Percentiles rank a stretch among this genome's conserved stretches.
Evolutionary conservation across 2,113 vertebrate species (phyloP).

Genomic region (Rhegmatorhina hoffmannsi): DNA sequence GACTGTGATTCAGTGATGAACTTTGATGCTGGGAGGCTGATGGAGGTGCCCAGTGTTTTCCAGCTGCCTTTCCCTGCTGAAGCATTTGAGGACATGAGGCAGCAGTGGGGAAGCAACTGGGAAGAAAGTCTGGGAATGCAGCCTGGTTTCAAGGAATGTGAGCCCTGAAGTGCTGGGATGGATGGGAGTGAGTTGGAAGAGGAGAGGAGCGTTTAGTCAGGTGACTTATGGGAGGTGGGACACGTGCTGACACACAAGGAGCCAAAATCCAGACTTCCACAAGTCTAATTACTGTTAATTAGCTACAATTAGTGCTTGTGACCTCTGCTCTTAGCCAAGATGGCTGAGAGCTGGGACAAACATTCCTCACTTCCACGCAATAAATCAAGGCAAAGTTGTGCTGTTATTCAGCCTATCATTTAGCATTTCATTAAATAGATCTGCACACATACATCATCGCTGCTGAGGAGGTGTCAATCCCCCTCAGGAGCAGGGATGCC

Average conservation of each 20-base stretch:
- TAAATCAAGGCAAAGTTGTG: constrained; percentile 53
- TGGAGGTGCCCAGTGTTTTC: neutral
- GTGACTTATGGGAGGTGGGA: neutral
- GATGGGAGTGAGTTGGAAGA: neutral
- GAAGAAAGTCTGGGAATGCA: neutral
- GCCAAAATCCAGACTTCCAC: neutral
- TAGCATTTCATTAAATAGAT: constrained; percentile 45
- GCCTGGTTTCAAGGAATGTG: neutral
- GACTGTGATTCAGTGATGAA: neutral
- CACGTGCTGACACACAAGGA: neutral
- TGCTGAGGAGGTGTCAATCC: neutral
- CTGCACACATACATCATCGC: neutral
- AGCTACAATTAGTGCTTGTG: neutral
- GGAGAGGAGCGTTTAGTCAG: neutral
- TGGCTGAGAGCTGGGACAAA: constrained; percentile 41
- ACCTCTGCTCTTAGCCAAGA: constrained; percentile 39
- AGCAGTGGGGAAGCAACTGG: neutral
- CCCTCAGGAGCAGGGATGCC: neutral
- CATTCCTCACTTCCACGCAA: neutral
- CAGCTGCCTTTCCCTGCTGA: neutral
- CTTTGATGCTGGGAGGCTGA: neutral
- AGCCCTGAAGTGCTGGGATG: neutral
- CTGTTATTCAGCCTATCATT: constrained; percentile 39
- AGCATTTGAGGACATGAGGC: rapidly evolving
- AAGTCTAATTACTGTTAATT: constrained; percentile 51